phyloP scores from a whole-genome alignment of 2,797 vertebrate species.

The Distichodus sexfasciatus region DNA sequence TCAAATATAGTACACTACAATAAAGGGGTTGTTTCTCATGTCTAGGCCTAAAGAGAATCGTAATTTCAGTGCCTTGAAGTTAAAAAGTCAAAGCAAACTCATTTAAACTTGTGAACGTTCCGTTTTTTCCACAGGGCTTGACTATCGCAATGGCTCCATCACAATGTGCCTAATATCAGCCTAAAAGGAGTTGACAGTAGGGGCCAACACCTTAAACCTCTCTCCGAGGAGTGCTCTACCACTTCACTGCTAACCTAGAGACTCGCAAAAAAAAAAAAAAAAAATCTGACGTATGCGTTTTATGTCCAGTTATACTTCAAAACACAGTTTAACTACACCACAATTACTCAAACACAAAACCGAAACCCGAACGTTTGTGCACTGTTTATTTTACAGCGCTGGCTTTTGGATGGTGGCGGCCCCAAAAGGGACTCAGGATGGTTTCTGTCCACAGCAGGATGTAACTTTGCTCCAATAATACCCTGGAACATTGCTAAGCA shows the following conservation, averaged over 20 bases:
- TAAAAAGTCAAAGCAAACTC: not conserved
- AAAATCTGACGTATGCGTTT: not conserved
- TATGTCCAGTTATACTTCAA: not conserved
- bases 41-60: too few species aligned
- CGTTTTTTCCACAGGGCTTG: slow-evolving; percentile 60
- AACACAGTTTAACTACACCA: slow-evolving; percentile 8
- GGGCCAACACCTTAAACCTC: slow-evolving; percentile 75
- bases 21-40: not conserved
- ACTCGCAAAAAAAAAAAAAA: slow-evolving; percentile 42
- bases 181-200: slow-evolving; percentile 74
- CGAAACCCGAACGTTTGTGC: slow-evolving; percentile 8
- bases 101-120: slow-evolving; percentile 63
- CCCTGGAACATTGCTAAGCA: too few species aligned
- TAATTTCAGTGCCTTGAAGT: too few species aligned
- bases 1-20: not conserved
- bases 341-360: slow-evolving; percentile 13
- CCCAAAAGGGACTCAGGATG: not conserved
- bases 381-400: slow-evolving; percentile 2
- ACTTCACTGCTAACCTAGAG: slow-evolving; percentile 62
- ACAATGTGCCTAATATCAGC: slow-evolving; percentile 73
- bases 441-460: too few species aligned
- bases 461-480: too few species aligned
- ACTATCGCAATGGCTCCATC: slow-evolving; percentile 65
- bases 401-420: not conserved
- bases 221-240: slow-evolving; percentile 66